Conservation (phyloP, 2,888 invertebrate species). For the Drosophila nigricruria region DNA sequence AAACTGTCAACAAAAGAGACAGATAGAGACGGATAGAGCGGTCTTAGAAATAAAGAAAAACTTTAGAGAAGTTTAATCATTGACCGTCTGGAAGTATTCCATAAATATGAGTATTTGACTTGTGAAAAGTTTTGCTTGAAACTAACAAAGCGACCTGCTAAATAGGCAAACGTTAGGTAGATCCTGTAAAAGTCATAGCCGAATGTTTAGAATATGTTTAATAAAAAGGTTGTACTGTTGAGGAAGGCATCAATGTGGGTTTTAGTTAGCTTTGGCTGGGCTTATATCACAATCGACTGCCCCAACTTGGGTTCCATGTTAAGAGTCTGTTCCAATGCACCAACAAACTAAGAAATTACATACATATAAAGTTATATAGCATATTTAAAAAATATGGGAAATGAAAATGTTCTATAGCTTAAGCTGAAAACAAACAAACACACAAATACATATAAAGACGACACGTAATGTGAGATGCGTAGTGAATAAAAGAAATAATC, state of each 20-base stretch:
- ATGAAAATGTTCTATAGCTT: conserved; percentile 31
- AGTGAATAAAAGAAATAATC: conserved; percentile 28
- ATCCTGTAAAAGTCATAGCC: conserved; percentile 17
- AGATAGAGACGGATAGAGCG: neutral
- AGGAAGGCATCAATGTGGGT: conserved; percentile 9
- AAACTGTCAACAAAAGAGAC: neutral
- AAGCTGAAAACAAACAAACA: conserved; percentile 37
- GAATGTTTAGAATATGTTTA: conserved; percentile 28
- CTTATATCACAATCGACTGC: conserved; percentile 41
- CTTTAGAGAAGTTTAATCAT: neutral
- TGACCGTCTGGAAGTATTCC: no score
- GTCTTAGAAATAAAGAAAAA: neutral
- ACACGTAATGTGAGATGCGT: conserved; percentile 22
- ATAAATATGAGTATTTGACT: no score
- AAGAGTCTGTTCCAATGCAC: conserved; percentile 49
- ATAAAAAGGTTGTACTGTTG: conserved; percentile 43
- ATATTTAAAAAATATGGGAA: conserved; percentile 63
- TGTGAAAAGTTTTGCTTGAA: neutral
- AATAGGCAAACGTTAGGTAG: conserved; percentile 19
- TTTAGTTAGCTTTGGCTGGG: conserved; percentile 19
- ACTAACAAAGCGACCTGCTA: conserved; percentile 27
- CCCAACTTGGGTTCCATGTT: conserved; percentile 1
- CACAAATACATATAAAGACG: conserved; percentile 19
- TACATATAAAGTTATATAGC: conserved; percentile 47
- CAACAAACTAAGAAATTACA: conserved; percentile 40